These are phyloP conservation scores for Xylota segnis DNA, from an alignment of 2,888 invertebrate species.

Conservation along the genomic window DNA sequence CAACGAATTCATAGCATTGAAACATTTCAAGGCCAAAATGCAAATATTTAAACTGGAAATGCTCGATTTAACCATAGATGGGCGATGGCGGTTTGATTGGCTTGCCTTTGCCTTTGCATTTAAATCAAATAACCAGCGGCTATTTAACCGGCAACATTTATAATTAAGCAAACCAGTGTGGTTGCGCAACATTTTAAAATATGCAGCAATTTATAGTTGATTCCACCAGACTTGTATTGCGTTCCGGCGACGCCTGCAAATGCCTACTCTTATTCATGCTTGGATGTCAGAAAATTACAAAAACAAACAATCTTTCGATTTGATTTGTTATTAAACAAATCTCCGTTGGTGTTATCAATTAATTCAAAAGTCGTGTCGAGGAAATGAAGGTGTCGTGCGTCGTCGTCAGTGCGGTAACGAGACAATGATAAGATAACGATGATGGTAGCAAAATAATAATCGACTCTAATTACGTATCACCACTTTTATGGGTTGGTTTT, in stretches of 20 bases:
- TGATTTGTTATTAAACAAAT: constrained; percentile 46
- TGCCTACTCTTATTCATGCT: neutral
- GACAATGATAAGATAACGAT: constrained; percentile 26
- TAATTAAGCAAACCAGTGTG: neutral
- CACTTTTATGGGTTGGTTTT: neutral
- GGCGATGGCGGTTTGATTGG: neutral
- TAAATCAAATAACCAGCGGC: neutral
- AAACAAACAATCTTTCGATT: constrained; percentile 36
- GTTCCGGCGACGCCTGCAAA: neutral
- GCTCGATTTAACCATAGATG: constrained; percentile 39
- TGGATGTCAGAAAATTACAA: neutral
- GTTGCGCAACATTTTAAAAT: constrained; percentile 2
- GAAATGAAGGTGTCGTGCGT: neutral
- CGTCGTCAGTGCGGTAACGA: neutral
- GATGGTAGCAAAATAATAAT: neutral
- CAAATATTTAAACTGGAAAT: constrained; percentile 52
- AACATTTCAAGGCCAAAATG: constrained; percentile 40
- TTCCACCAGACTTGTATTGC: neutral
- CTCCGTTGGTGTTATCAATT: constrained; percentile 9
- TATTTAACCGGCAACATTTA: neutral
- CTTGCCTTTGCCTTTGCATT: constrained; percentile 18
- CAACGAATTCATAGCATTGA: neutral
- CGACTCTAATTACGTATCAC: constrained; percentile 12
- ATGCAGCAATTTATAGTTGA: neutral
- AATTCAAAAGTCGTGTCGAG: constrained; percentile 5